Evolutionary conservation across 2,113 vertebrate genomes (phyloP).

Genomic region (Hippopotamus amphibius): DNA sequence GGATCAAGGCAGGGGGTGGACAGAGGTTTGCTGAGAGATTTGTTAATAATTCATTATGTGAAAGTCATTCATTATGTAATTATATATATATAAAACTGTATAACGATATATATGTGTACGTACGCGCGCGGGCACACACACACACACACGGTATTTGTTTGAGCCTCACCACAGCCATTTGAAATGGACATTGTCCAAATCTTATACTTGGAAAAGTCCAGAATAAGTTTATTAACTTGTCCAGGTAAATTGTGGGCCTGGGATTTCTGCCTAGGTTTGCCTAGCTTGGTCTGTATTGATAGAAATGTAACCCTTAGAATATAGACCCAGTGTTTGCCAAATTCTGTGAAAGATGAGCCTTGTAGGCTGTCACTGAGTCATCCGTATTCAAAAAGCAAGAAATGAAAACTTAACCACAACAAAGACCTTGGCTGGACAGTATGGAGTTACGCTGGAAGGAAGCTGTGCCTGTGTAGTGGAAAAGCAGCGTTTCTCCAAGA

Average conservation of each 20-base stretch:
- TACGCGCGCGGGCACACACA: neutral
- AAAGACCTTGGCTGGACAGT: neutral
- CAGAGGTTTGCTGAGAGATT: rapidly evolving
- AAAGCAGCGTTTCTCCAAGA: neutral
- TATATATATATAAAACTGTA: too few relatives aligned
- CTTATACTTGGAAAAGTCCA: neutral
- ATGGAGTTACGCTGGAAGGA: neutral
- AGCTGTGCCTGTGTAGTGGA: neutral
- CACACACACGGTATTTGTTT: neutral
- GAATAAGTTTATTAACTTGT: neutral
- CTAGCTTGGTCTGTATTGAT: neutral
- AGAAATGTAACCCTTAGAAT: neutral
- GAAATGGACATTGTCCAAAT: neutral
- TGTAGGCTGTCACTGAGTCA: neutral
- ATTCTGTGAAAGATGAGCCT: neutral
- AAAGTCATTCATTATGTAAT: neutral
- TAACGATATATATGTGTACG: neutral
- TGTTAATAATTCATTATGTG: neutral
- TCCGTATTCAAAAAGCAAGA: neutral
- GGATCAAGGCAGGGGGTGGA: rapidly evolving
- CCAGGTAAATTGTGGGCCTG: neutral
- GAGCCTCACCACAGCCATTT: neutral
- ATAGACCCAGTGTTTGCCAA: neutral
- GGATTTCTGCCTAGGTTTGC: neutral
- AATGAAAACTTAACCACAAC: neutral